Base-by-base conservation (phyloP, 2,888 invertebrate species). In the Tyria jacobaeae region DNA sequence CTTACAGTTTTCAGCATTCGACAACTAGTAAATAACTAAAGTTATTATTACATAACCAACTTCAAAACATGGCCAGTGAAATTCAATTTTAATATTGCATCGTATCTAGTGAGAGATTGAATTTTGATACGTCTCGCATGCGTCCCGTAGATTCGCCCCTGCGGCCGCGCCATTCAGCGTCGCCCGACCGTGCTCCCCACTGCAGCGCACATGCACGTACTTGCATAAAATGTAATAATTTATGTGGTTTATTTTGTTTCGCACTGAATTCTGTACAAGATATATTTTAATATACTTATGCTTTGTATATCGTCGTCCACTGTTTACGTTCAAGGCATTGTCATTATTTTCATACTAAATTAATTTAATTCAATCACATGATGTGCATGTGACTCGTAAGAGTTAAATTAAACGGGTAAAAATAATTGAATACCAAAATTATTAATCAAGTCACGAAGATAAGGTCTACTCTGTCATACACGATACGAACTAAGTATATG, bases 11-110 rank as follows among this genome's bases (percentile, higher is more conserved):
- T 24, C 21, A 56, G n/a, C 21, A 24, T 17, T 25, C 15, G 2
- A 48, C 21, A 47, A 17, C 31, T 35, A 34, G 34, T 35, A 35
- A 34, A 48, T n/a, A 24, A 41, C 21, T 57, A 27, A 62, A 67
- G 69, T 53, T 69, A 70, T 74, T 68, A 39, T 74, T 67, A 27
- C 59, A 49, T 58, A 68, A 76, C 73, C 71, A 70, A 74, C 63
- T 68, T 64, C 55, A 56, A 56, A 72, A 70, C 67, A 68, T 75
- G 66, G 60, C 57, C 68, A 71, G 67, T 78, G 62, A 81, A 84
- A 89, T 88, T 82, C 86, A 90, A 90, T 90, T 91, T 90, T 83
- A 86, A 89, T 90, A 91, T 88, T 86, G 80, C 83, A 82, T 80
- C 83, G 83, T 78, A 79, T 78, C 73, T 71, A 75, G 82, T 83